Evolutionary conservation across 2,888 invertebrate species (phyloP).

Genomic region (Gryllus longicercus): DNA sequence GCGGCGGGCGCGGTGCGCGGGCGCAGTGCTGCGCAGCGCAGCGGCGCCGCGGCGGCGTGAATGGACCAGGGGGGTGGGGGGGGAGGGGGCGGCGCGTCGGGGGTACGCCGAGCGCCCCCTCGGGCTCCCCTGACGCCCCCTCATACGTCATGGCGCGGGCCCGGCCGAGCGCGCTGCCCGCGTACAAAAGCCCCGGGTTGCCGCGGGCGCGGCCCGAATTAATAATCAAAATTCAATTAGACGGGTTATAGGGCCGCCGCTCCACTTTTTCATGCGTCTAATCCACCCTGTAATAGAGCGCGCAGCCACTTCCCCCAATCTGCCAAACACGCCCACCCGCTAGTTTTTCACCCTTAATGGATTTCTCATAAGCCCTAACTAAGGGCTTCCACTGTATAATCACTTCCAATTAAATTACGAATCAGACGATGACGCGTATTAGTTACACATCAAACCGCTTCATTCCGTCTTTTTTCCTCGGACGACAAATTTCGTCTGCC

Average conservation of each 20-base stretch:
- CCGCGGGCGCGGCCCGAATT: conserved; percentile 27
- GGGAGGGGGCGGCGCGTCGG: too few relatives aligned
- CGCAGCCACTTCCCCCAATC: conserved; percentile 25
- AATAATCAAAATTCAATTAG: conserved; percentile 37
- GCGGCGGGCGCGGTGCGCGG: too few relatives aligned
- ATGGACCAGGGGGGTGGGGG: too few relatives aligned
- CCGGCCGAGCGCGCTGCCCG: neutral
- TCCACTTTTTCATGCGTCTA: conserved; percentile 25
- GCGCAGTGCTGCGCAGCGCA: too few relatives aligned
- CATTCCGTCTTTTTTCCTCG: neutral
- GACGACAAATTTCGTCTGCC: neutral
- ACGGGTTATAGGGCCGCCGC: conserved; percentile 30
- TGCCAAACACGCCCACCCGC: conserved; percentile 29
- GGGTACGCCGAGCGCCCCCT: too few relatives aligned
- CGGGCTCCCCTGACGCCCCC: neutral
- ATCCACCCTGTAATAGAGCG: conserved; percentile 22
- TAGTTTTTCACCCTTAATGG: conserved; percentile 27
- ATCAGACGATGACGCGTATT: neutral
- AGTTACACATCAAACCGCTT: neutral
- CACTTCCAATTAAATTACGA: conserved; percentile 21
- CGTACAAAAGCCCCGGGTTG: conserved; percentile 1
- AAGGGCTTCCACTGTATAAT: conserved; percentile 21
- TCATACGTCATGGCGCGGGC: neutral
- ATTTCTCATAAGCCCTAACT: conserved; percentile 28
- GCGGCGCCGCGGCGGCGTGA: too few relatives aligned